phyloP scores from a whole-genome alignment of 2,113 vertebrate genomes.

The Lagopus muta region DNA sequence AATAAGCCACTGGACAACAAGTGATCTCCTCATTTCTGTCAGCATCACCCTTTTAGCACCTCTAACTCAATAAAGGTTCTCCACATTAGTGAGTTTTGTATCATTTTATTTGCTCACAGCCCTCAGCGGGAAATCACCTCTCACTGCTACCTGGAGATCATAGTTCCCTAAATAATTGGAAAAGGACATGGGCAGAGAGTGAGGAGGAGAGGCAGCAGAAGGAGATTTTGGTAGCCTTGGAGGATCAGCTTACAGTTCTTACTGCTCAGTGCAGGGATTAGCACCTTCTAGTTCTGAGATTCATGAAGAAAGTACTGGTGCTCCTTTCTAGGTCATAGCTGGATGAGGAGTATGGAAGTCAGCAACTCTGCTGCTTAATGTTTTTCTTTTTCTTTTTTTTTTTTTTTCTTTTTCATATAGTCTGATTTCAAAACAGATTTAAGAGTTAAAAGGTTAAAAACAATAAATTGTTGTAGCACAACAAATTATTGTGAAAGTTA shows the following conservation, averaged over 20 bases:
- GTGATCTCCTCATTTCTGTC: neutral
- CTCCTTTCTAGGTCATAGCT: neutral
- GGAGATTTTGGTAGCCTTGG: neutral
- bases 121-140: neutral
- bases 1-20: neutral
- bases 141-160: neutral
- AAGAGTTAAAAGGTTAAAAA: slow-evolving; percentile 21
- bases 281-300: neutral
- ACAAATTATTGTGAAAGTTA: neutral
- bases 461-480: neutral
- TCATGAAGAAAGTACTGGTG: neutral
- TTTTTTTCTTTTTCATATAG: neutral
- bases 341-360: neutral
- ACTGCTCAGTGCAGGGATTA: neutral
- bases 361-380: neutral
- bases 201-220: neutral
- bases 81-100: neutral
- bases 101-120: neutral
- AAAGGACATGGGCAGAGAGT: neutral
- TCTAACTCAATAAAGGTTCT: neutral
- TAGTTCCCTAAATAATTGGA: neutral
- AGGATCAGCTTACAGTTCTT: neutral
- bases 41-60: neutral
- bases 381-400: neutral
- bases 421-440: neutral